Evolutionary conservation across 35 echinoderm and acorn worm species (phyloP).

Genomic region (Apostichopus californicus): DNA sequence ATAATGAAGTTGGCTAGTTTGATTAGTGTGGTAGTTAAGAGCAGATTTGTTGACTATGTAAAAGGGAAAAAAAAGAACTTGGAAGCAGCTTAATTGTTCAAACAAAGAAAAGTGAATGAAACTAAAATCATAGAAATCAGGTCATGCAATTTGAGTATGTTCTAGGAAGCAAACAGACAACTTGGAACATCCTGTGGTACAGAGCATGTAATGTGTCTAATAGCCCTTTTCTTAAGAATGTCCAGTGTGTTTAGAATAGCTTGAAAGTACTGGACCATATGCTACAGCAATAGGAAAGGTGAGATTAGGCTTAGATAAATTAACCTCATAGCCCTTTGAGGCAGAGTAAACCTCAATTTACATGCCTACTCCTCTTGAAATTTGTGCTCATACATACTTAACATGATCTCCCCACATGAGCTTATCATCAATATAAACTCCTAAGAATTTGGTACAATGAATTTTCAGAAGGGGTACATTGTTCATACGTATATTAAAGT

Average conservation of each 20-base stretch:
- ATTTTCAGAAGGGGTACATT: background rate
- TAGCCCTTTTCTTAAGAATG: background rate
- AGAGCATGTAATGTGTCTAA: slow-evolving; percentile 3
- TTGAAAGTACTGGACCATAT: background rate
- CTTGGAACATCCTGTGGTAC: background rate
- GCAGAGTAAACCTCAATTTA: background rate
- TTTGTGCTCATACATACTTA: background rate
- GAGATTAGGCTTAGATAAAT: background rate
- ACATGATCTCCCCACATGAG: background rate
- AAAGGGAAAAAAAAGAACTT: background rate
- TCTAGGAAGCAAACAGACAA: background rate
- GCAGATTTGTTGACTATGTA: background rate
- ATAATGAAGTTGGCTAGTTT: background rate
- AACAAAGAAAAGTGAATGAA: background rate
- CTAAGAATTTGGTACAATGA: slow-evolving; percentile 1
- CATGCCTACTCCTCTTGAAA: background rate
- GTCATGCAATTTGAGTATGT: background rate
- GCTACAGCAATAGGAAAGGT: background rate
- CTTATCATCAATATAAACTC: too few species aligned
- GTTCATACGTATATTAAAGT: too few species aligned
- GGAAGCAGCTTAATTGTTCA: background rate
- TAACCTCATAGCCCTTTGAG: background rate
- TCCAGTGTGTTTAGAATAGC: background rate
- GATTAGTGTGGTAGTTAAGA: background rate
- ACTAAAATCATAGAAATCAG: background rate